Base-by-base conservation (phyloP, 2,113 vertebrate species). In the Ramphastos sulfuratus region DNA sequence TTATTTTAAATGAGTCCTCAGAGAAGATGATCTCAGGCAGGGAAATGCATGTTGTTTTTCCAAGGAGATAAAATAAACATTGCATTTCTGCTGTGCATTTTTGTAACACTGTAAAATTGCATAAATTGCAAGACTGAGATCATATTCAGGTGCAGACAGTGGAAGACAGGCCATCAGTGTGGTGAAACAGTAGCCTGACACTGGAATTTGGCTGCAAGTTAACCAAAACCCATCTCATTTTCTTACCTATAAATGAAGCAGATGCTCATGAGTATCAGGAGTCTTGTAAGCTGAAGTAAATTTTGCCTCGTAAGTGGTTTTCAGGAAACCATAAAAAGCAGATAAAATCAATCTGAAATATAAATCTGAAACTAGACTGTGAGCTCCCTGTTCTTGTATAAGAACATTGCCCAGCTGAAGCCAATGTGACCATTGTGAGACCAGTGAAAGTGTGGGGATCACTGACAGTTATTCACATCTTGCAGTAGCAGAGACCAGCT, bases 1-100 rank as follows among this genome's bases (percentile, higher is more conserved):
- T 92, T 39, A 18, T 92, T 77, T 89, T 61, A 85, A 70, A 92
- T 92, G 59, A 31, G 16, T 92, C 93, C 35, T 71, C 86, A 54
- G 89, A 95, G 87, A 93, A 91, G 82, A 89, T 83, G 61, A 52
- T 59, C 42, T 92, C 63, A 88, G 70, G 60, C 42, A 71, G 18
- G 42, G 54, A 90, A 94, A 80, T 30, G 55, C 33, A 14, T 70
- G 52, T 80, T 73, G 33, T 66, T 48, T 92, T 95, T 95, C 86
- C 42, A 91, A 52, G 73, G 81, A 87, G 76, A 79, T 82, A 76
- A 65, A 89, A 84, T 73, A 92, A 93, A 86, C 50, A 44, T 61
- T 95, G 73, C 63, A 82, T 90, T 94, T 96, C 76, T 90, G 67
- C 79, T 73, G 17, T 71, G 63, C 18, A 1, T 75, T 92, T 85